These are phyloP conservation scores for Eupithecia insigniata DNA, from an alignment of 2,888 invertebrate genomes.

Conservation along the genomic window DNA sequence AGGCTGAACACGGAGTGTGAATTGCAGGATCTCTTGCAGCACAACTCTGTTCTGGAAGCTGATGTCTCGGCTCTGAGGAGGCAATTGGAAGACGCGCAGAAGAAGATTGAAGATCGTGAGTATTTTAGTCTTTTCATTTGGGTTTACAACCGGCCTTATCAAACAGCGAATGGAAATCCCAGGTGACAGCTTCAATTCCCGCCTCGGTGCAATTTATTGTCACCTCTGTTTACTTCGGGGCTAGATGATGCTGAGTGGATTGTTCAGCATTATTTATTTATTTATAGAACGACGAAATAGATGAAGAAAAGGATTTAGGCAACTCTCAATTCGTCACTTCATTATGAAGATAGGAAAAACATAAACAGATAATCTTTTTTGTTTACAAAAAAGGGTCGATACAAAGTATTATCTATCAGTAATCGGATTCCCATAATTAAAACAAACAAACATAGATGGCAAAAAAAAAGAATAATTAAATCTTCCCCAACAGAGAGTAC, in stretches of 20 bases:
- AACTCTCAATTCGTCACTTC: too few species aligned
- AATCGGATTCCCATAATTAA: too few species aligned
- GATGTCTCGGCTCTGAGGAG: conserved; percentile 81
- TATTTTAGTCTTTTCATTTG: conserved; percentile 37
- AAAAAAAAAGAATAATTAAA: background rate
- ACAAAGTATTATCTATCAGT: too few species aligned
- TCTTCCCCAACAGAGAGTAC: conserved; percentile 31
- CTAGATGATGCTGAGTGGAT: too few species aligned
- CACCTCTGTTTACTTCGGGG: too few species aligned
- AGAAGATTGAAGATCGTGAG: conserved; percentile 73
- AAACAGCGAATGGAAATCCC: background rate
- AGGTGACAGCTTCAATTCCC: too few species aligned
- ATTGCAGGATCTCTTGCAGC: conserved; percentile 86
- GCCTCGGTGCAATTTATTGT: background rate
- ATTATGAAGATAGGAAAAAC: too few species aligned
- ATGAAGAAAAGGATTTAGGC: too few species aligned
- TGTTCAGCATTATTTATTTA: too few species aligned
- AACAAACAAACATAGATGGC: background rate
- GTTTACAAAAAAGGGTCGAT: too few species aligned
- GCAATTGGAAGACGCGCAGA: conserved; percentile 72
- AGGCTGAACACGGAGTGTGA: conserved; percentile 85
- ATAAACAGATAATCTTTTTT: too few species aligned
- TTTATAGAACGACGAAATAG: too few species aligned
- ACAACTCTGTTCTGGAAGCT: conserved; percentile 87
- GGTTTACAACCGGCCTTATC: background rate